phyloP scores from a whole-genome alignment of 2,113 vertebrate genomes.

The Capra hircus region DNA sequence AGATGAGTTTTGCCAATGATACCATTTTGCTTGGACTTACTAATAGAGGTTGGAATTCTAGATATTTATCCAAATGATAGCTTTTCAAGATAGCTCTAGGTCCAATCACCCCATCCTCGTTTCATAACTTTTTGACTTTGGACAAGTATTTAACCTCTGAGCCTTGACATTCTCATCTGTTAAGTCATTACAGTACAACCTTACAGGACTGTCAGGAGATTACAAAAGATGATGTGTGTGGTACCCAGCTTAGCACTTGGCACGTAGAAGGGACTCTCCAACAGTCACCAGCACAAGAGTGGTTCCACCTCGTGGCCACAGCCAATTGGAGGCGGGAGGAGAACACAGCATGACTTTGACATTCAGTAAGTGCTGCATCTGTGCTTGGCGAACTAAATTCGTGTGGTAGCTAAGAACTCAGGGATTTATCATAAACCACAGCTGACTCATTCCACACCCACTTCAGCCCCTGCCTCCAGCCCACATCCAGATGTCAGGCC shows the following conservation, averaged over 20 bases:
- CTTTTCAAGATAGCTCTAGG: neutral
- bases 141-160: neutral
- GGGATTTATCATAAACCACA: neutral
- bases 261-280: neutral
- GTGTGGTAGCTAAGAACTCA: neutral
- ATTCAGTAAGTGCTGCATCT: neutral
- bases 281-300: neutral
- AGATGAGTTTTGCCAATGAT: neutral
- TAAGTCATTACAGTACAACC: neutral
- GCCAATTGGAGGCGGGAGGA: neutral
- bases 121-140: neutral
- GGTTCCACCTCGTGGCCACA: neutral
- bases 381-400: neutral
- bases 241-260: neutral
- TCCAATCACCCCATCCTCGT: neutral
- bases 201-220: neutral
- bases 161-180: neutral
- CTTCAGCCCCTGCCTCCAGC: neutral
- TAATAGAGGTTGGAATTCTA: neutral
- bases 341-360: neutral
- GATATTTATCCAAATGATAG: neutral
- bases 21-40: neutral
- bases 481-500: neutral
- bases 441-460: neutral
- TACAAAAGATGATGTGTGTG: neutral